Conservation (phyloP, 2,797 vertebrate species). For the Danio jaintianensis region DNA sequence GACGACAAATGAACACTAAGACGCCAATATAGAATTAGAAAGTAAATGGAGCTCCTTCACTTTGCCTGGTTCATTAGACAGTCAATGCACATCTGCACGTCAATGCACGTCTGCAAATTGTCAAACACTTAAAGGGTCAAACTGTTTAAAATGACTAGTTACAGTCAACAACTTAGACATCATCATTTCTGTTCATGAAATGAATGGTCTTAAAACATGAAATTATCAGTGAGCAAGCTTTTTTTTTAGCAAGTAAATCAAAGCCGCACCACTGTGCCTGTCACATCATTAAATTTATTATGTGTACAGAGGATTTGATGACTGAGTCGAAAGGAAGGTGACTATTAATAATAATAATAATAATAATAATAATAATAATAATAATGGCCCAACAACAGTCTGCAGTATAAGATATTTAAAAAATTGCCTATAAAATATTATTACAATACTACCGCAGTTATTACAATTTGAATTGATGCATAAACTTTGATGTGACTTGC, state of each 20-base stretch:
- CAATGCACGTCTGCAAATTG: background rate
- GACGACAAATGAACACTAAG: too few relatives aligned
- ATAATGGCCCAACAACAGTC: background rate
- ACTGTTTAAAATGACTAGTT: background rate
- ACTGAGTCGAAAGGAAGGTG: background rate
- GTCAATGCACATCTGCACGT: background rate
- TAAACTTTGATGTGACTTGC: background rate
- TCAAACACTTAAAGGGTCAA: background rate
- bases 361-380: background rate
- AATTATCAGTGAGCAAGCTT: background rate
- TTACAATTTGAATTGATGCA: background rate
- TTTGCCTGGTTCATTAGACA: background rate
- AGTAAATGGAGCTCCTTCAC: too few relatives aligned
- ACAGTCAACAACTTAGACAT: background rate
- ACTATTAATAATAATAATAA: background rate
- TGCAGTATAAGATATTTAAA: too few relatives aligned
- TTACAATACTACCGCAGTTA: background rate
- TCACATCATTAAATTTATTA: background rate
- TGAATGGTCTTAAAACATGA: background rate
- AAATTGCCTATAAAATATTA: background rate
- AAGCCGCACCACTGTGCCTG: background rate
- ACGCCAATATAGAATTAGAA: too few relatives aligned
- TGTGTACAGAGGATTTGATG: background rate
- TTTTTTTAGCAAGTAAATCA: background rate
- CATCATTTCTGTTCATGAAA: background rate